Evolutionary conservation across 92 coral and sea anemone genomes (phyloP).

Genomic region (Parazoanthus atlanticus): DNA sequence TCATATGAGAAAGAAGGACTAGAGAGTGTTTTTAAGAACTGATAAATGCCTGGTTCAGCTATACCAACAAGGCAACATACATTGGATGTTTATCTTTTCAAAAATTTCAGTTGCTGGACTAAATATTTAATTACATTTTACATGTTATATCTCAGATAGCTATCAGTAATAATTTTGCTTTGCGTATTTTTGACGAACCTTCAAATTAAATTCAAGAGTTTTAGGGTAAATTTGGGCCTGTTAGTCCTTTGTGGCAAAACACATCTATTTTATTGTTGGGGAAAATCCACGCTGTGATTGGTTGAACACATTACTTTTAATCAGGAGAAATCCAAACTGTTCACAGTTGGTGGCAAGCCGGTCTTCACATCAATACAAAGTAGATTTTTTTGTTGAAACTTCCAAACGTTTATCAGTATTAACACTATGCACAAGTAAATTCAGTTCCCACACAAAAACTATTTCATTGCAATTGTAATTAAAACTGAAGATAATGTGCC

Average conservation of each 20-base stretch:
- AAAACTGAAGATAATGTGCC: background rate
- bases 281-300: background rate
- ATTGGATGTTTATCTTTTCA: background rate
- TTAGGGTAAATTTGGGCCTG: background rate
- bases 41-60: too few relatives aligned
- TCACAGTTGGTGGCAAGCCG: background rate
- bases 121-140: background rate
- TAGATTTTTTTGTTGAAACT: background rate
- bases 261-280: background rate
- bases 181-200: background rate
- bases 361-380: background rate
- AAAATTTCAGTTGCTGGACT: background rate
- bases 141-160: background rate
- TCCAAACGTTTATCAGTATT: background rate
- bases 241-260: background rate
- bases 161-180: background rate
- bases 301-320: background rate
- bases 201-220: background rate
- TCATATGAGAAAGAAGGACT: too few relatives aligned
- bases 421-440: background rate
- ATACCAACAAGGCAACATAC: background rate
- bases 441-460: background rate
- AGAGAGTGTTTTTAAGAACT: too few relatives aligned
- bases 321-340: background rate
- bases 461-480: background rate